These are phyloP conservation scores for Euphydryas editha DNA, from an alignment of 2,888 invertebrate species.

Conservation along the genomic window DNA sequence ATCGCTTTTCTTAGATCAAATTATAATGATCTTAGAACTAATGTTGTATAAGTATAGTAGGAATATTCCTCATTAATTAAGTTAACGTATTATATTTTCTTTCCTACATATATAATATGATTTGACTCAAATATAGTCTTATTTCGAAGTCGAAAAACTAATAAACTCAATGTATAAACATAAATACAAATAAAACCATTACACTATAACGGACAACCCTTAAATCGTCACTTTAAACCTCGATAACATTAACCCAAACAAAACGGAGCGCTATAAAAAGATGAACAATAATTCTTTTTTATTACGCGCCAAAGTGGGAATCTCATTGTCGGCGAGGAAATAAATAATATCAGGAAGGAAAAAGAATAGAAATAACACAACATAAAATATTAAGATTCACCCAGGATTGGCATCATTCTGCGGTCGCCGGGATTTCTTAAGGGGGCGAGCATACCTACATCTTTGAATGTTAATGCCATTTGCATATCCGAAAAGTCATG, in stretches of 20 bases:
- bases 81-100: too few relatives aligned
- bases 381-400: conserved; percentile 84
- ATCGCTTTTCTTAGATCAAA: too few relatives aligned
- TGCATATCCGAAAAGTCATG: conserved; percentile 83
- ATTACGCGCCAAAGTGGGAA: conserved; percentile 83
- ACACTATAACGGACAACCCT: conserved; percentile 44
- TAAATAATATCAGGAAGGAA: conserved; percentile 82
- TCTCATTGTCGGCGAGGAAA: conserved; percentile 81
- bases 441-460: conserved; percentile 70
- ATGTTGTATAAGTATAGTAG: too few relatives aligned
- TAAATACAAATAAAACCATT: conserved; percentile 12
- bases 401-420: conserved; percentile 82
- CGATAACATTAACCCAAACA: conserved; percentile 74
- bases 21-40: too few relatives aligned
- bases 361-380: conserved; percentile 82
- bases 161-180: neutral
- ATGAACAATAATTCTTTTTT: conserved; percentile 84
- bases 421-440: conserved; percentile 75
- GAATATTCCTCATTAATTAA: too few relatives aligned
- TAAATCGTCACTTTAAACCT: conserved; percentile 70
- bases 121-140: too few relatives aligned
- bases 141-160: neutral
- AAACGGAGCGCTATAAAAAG: conserved; percentile 79
- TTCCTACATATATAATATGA: too few relatives aligned
- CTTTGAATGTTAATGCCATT: conserved; percentile 83